phyloP scores from a whole-genome alignment of 2,888 invertebrate species.

The Notocelia uddmanniana region DNA sequence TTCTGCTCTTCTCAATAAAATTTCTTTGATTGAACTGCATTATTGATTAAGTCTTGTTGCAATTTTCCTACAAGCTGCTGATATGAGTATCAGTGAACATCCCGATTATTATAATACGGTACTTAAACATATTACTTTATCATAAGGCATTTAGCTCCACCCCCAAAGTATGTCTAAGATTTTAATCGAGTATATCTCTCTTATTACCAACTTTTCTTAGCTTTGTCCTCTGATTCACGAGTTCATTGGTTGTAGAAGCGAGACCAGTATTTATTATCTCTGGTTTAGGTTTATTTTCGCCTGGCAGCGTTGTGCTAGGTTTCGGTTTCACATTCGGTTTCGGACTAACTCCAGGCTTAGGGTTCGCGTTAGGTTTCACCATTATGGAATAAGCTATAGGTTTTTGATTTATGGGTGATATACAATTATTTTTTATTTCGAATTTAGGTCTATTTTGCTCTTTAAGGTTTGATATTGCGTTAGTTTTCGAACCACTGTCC shows the following conservation, averaged over 20 bases:
- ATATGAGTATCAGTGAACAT: no score
- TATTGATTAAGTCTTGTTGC: no score
- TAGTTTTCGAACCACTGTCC: not conserved
- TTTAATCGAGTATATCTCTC: not conserved
- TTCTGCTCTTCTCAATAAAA: no score
- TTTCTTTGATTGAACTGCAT: no score
- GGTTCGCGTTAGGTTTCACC: slow-evolving; percentile 18
- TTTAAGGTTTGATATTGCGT: not conserved
- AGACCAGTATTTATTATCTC: slow-evolving; percentile 87
- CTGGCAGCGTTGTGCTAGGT: not conserved
- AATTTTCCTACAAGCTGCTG: no score
- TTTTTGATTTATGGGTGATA: not conserved
- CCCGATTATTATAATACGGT: no score
- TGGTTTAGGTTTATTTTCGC: slow-evolving; percentile 62
- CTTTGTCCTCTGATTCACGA: slow-evolving; percentile 49
- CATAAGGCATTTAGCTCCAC: not conserved
- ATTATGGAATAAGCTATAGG: not conserved
- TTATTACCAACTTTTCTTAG: slow-evolving; percentile 53
- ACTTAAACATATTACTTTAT: no score
- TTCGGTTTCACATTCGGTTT: slow-evolving; percentile 10
- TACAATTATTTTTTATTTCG: slow-evolving; percentile 15
- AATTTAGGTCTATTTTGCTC: slow-evolving; percentile 9
- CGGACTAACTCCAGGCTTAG: slow-evolving; percentile 24
- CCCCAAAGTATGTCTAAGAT: not conserved
- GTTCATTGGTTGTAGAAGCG: slow-evolving; percentile 88